A percentile compares a stretch with the other conserved stretches of the same genome.
These are phyloP conservation scores for Hirtodrosophila duncani DNA, from an alignment of 2,888 invertebrate species.

Conservation along the genomic window DNA sequence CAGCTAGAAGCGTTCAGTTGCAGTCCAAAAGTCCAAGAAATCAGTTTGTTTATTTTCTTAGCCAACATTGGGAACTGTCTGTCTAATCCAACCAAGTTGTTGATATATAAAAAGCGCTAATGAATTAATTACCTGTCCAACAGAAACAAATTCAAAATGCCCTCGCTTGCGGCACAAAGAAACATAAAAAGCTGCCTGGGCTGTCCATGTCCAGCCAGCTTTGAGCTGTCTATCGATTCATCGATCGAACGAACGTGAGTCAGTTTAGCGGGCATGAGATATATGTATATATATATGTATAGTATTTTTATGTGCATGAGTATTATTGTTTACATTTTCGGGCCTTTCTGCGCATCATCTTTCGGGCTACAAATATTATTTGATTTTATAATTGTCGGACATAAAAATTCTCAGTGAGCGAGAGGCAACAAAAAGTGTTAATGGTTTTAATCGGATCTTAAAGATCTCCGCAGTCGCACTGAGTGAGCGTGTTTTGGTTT, in stretches of 20 bases:
- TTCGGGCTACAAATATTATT: conserved; percentile 44
- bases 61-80: no score
- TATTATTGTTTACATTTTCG: conserved; percentile 55
- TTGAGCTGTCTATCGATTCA: conserved; percentile 13
- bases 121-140: conserved; percentile 64
- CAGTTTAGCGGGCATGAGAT: conserved; percentile 7
- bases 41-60: no score
- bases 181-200: no score
- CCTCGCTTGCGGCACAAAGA: conserved; percentile 9
- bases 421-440: conserved; percentile 63
- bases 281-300: no score
- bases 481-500: conserved; percentile 44
- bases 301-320: no score
- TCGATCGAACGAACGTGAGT: conserved; percentile 21
- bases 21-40: no score
- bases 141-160: conserved; percentile 32
- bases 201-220: no score
- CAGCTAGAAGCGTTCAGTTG: no score
- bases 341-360: conserved; percentile 19
- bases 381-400: conserved; percentile 67
- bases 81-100: no score
- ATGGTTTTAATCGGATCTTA: conserved; percentile 72
- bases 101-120: conserved; percentile 44
- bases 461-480: conserved; percentile 40
- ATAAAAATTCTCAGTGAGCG: conserved; percentile 7